A percentile compares a stretch with the other conserved stretches of the same genome.
These are phyloP conservation scores for Rhamnusium bicolor DNA, from an alignment of 2,888 invertebrate genomes.

Conservation along the genomic window DNA sequence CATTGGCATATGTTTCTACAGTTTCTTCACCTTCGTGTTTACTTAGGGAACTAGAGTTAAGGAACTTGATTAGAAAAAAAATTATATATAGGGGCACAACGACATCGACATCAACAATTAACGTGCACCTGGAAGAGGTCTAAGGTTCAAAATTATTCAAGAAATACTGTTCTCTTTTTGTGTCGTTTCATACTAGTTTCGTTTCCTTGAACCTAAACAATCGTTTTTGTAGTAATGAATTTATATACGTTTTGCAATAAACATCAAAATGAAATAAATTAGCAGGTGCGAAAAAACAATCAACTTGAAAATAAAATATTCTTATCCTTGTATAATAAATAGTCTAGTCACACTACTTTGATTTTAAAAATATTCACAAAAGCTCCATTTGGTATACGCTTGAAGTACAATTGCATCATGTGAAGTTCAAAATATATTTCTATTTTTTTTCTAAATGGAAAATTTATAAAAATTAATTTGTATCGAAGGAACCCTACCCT, in stretches of 20 bases:
- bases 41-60: slow-evolving; percentile 15
- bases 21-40: slow-evolving; percentile 28
- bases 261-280: slow-evolving; percentile 2
- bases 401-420: no score
- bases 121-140: slow-evolving; percentile 21
- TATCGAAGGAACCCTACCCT: no score
- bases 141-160: background rate
- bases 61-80: slow-evolving; percentile 13
- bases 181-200: background rate
- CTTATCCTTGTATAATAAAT: background rate
- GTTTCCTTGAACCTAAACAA: slow-evolving; percentile 9
- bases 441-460: no score
- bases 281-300: slow-evolving; percentile 16
- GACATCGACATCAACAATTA: background rate
- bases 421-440: no score
- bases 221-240: background rate
- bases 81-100: slow-evolving; percentile 19
- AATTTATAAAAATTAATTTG: no score
- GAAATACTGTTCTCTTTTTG: background rate
- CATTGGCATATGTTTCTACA: slow-evolving; percentile 20
- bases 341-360: no score
- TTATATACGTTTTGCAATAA: background rate
- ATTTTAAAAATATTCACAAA: no score
- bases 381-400: no score
- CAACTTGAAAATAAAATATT: background rate